These are phyloP conservation scores for Sparus aurata DNA, from an alignment of 2,797 vertebrate species.

Conservation along the genomic window DNA sequence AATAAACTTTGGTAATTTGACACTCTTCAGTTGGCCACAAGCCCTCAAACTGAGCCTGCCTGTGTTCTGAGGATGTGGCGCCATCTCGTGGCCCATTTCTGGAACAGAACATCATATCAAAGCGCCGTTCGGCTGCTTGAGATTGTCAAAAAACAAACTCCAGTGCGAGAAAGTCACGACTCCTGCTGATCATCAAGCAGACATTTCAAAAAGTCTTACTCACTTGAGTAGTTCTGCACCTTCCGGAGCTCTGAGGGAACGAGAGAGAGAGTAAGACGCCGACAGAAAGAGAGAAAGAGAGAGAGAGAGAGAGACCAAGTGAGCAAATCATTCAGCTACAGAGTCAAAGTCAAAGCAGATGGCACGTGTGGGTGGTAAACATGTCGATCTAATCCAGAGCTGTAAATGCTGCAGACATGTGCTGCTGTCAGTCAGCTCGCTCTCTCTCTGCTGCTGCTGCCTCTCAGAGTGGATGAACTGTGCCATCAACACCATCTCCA, in stretches of 20 bases:
- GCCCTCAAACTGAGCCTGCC: rapidly evolving
- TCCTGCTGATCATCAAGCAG: neutral
- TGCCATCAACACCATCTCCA: constrained; percentile 58
- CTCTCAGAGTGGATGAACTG: constrained; percentile 48
- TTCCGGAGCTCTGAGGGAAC: constrained; percentile 81
- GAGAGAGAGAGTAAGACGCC: constrained; percentile 1
- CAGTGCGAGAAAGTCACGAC: neutral
- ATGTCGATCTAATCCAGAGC: constrained; percentile 40
- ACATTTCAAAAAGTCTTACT: constrained; percentile 51
- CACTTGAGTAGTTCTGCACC: constrained; percentile 86
- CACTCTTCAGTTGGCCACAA: neutral
- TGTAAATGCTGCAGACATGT: constrained; percentile 57
- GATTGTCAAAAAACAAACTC: neutral
- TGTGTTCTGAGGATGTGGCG: neutral
- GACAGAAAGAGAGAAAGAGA: constrained; percentile 2
- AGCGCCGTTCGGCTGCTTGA: neutral
- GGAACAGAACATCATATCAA: neutral
- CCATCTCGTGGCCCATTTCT: constrained; percentile 48
- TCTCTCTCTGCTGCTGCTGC: constrained; percentile 2
- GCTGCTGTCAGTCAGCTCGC: constrained; percentile 68
- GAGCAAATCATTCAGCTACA: constrained; percentile 20
- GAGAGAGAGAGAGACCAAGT: neutral
- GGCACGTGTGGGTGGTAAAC: constrained; percentile 56
- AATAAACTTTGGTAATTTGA: neutral
- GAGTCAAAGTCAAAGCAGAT: constrained; percentile 59